Evolutionary conservation across 1,140 invertebrate species (phyloP).

Genomic region (Aphis craccivora): DNA sequence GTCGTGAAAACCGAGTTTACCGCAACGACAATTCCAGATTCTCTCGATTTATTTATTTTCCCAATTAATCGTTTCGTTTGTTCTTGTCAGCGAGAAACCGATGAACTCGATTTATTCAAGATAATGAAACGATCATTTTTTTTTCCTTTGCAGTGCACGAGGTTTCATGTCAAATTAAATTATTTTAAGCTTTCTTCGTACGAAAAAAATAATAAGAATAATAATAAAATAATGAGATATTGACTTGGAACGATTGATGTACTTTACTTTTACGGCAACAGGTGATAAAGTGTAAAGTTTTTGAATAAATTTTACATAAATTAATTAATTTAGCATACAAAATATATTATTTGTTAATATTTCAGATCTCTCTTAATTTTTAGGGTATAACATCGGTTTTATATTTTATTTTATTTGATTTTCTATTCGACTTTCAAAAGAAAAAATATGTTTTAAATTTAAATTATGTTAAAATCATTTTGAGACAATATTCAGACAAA

Average conservation of each 20-base stretch:
- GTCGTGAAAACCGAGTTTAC: conserved; percentile 19
- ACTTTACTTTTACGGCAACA: background rate
- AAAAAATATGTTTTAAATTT: too few species aligned
- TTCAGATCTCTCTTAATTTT: too few species aligned
- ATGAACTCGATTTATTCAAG: conserved; percentile 1
- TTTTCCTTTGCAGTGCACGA: background rate
- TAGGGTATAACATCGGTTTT: too few species aligned
- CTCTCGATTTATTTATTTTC: conserved; percentile 1
- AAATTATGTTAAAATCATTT: too few species aligned
- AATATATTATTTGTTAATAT: too few species aligned
- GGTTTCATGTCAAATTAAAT: background rate
- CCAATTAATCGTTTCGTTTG: conserved; percentile 18
- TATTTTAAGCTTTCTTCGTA: background rate
- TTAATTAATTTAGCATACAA: background rate
- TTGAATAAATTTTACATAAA: background rate
- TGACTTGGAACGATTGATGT: background rate
- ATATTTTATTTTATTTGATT: too few species aligned
- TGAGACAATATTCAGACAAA: too few species aligned
- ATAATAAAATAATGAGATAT: background rate
- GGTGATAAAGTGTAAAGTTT: background rate
- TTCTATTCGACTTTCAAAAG: too few species aligned
- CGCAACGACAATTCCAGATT: conserved; percentile 11
- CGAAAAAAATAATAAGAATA: background rate
- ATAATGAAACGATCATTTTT: background rate
- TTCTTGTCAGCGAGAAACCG: background rate